Base-by-base conservation (phyloP, 2,888 invertebrate genomes). In the Caradrina clavipalpis region DNA sequence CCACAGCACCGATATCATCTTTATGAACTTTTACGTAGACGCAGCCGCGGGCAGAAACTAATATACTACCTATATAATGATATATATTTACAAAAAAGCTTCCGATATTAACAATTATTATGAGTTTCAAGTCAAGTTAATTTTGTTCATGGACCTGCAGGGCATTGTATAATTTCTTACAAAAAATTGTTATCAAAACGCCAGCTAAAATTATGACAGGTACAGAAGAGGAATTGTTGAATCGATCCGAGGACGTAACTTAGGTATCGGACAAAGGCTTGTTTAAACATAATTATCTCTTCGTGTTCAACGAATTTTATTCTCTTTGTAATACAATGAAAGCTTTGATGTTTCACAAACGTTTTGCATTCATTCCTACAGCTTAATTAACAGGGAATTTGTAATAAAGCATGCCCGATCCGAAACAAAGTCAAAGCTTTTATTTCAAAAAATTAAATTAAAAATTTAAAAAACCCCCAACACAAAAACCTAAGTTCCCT, bases 71-170 rank as follows among this genome's bases (percentile, higher is more conserved):
- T 17, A 26, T 22, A 51, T 22, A 22, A 50, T 58, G 15, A 11
- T 56, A 51, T 51, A 4, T 45, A 31, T 4, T 4, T 7, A 51
- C 51, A 17, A 26, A 17, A 31, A 61, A 42, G n/a, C 13, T 35
- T 13, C 19, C 15, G 11, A 22, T 42, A 11, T 55, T 19, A 50
- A 22, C 17, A 53, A 42, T 66, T 54, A 47, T 17, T 54, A 47
- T 17, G 21, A 42, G n/a, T 62, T 62, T 73, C 26, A 45, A 55
- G n/a, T 73, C 21, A 39, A 73, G 26, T 73, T 42, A 21, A 49
- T 15, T 61, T 61, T 61, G 39, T 61, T 61, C n/a, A n/a, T 39
- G 54, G 69, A 49, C 35, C 35, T 60, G 15, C 4, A 26, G 26
- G 26, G 26, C n/a, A 54, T 39, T 39, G 10, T 13, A 39, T 2